Percentiles rank a stretch among this genome's conserved stretches.
Evolutionary conservation across 2,888 invertebrate genomes (phyloP).

Genomic region (Gryllus longicercus): DNA sequence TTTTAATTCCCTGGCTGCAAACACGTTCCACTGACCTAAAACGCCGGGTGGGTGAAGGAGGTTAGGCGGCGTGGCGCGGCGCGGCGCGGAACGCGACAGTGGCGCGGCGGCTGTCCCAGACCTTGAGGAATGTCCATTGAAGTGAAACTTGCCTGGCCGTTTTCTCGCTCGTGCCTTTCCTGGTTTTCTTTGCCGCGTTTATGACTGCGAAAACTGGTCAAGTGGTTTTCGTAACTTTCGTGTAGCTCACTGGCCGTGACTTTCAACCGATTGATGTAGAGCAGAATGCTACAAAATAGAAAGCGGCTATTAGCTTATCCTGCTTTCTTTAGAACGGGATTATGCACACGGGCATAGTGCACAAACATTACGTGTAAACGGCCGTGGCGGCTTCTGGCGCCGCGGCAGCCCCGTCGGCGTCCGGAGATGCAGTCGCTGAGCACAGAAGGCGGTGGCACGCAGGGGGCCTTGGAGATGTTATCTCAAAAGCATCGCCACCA

Average conservation of each 20-base stretch:
- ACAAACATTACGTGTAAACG: neutral
- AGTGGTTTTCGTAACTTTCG: neutral
- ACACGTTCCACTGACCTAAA: constrained; percentile 4
- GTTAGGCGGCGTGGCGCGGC: neutral
- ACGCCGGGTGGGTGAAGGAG: neutral
- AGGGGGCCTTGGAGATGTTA: too few species aligned
- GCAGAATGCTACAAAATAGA: constrained; percentile 7
- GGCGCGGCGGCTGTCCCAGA: neutral
- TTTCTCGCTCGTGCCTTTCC: constrained; percentile 5
- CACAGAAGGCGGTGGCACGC: too few species aligned
- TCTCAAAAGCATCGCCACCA: too few species aligned
- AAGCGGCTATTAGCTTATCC: constrained; percentile 1
- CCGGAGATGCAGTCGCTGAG: too few species aligned
- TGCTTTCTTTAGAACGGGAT: neutral
- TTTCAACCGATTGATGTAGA: constrained; percentile 11
- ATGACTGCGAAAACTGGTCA: constrained; percentile 6
- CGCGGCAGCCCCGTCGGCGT: too few species aligned
- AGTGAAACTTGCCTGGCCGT: neutral
- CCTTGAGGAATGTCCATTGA: constrained; percentile 2
- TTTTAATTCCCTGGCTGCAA: constrained; percentile 1
- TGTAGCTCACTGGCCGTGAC: neutral
- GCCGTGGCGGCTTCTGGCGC: too few species aligned
- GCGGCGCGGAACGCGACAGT: neutral
- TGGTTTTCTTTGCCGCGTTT: neutral
- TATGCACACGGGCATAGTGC: neutral